Percentiles rank a stretch among this genome's conserved stretches.
Conservation (phyloP, 2,888 invertebrate genomes). For the Iselma pallidipennis region DNA sequence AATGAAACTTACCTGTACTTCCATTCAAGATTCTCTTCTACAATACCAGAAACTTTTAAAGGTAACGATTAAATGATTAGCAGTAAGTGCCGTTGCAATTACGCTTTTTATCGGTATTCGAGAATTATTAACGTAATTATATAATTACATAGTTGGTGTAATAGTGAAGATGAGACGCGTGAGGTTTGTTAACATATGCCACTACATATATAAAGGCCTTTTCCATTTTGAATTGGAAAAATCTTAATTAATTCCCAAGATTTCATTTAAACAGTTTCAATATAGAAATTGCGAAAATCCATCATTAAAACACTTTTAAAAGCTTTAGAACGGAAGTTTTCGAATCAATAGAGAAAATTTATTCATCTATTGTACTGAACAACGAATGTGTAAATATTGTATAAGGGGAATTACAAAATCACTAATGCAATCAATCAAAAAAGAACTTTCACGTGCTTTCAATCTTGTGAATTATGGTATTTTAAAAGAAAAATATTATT, state of each 20-base stretch:
- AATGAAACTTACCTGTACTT: no score
- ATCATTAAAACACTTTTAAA: no score
- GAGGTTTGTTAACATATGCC: constrained; percentile 25
- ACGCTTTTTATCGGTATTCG: constrained; percentile 25
- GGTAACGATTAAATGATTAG: constrained; percentile 18
- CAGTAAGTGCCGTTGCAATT: constrained; percentile 19
- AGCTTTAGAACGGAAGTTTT: no score
- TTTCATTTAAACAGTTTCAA: no score
- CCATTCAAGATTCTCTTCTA: no score
- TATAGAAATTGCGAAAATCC: no score
- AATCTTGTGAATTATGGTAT: not conserved
- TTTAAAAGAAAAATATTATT: not conserved
- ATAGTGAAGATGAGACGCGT: constrained; percentile 17
- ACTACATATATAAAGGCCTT: constrained; percentile 10
- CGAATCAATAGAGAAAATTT: not conserved
- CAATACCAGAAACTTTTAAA: no score
- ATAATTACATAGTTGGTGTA: constrained; percentile 22
- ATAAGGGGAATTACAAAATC: constrained; percentile 21
- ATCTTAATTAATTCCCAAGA: constrained; percentile 15
- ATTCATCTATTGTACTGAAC: not conserved
- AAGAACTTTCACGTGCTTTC: constrained; percentile 20
- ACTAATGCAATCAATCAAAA: constrained; percentile 20
- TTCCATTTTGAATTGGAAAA: constrained; percentile 9
- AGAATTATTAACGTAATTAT: constrained; percentile 28
- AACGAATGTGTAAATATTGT: constrained; percentile 14